A percentile compares a stretch with the other conserved stretches of the same genome.
Evolutionary conservation across 2,797 vertebrate genomes (phyloP).

Genomic region (Channa striata): DNA sequence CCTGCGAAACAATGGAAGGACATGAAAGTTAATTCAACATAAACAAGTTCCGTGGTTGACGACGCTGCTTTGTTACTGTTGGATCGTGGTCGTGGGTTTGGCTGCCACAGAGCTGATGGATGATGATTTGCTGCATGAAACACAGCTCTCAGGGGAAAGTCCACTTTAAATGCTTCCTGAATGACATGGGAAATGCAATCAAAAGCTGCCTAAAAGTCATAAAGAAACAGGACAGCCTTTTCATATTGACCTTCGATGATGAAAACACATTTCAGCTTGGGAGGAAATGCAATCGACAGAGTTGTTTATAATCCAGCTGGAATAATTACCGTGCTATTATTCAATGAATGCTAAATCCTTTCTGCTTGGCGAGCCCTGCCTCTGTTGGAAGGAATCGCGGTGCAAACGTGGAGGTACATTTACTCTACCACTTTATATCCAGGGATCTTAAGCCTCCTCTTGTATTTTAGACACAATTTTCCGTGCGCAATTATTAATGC

Average conservation of each 20-base stretch:
- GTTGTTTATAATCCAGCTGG: constrained; percentile 44
- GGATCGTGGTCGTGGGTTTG: constrained; percentile 56
- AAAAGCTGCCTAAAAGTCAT: constrained; percentile 57
- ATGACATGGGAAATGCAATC: constrained; percentile 76
- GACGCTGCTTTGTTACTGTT: constrained; percentile 73
- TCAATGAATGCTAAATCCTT: constrained; percentile 43
- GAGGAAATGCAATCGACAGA: constrained; percentile 51
- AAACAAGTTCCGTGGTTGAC: constrained; percentile 60
- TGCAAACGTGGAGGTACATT: background rate
- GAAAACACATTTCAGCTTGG: constrained; percentile 55
- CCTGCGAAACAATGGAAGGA: constrained; percentile 73
- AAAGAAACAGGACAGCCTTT: constrained; percentile 41
- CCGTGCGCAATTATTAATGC: constrained; percentile 7
- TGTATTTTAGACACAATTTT: constrained; percentile 2
- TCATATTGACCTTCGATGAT: constrained; percentile 58
- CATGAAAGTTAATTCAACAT: constrained; percentile 57
- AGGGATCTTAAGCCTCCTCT: background rate
- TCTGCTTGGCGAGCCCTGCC: constrained; percentile 15
- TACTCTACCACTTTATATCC: background rate
- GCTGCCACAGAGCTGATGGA: constrained; percentile 67
- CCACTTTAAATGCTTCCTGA: constrained; percentile 57
- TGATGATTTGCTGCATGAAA: constrained; percentile 66
- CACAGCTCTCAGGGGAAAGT: constrained; percentile 47
- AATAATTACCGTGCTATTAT: constrained; percentile 49
- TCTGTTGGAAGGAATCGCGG: constrained; percentile 32